These are phyloP conservation scores for Pituophis catenifer DNA, from an alignment of 2,113 vertebrate genomes.

Conservation along the genomic window DNA sequence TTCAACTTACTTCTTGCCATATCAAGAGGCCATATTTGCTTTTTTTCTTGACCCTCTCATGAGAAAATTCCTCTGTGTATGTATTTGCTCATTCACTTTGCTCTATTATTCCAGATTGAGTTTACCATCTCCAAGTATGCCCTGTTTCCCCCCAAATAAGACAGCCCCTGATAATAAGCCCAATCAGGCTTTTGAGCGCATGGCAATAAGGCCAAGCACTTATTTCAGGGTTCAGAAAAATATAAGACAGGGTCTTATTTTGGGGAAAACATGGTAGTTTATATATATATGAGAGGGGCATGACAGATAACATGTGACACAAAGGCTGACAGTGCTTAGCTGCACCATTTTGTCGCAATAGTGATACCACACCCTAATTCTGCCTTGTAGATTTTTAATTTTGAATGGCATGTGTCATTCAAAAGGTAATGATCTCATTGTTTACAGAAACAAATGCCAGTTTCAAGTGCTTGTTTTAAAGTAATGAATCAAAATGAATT, in stretches of 20 bases:
- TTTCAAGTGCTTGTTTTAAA: background rate
- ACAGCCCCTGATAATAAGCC: too few species aligned
- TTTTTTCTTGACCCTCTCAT: background rate
- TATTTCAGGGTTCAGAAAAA: too few species aligned
- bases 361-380: background rate
- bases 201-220: too few species aligned
- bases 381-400: background rate
- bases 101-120: background rate
- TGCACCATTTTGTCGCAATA: background rate
- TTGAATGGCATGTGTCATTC: background rate
- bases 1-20: background rate
- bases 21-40: background rate
- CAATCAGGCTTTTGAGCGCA: too few species aligned
- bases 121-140: background rate
- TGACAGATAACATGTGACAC: background rate
- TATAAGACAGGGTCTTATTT: too few species aligned
- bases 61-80: background rate
- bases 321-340: background rate
- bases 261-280: background rate
- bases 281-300: background rate
- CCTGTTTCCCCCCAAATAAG: too few species aligned
- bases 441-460: background rate
- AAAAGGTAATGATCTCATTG: background rate
- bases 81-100: background rate
- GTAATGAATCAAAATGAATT: background rate